Percentiles rank a stretch among this genome's conserved stretches.
Conservation (phyloP, 2,797 vertebrate species). For the Smutsia temminckii region DNA sequence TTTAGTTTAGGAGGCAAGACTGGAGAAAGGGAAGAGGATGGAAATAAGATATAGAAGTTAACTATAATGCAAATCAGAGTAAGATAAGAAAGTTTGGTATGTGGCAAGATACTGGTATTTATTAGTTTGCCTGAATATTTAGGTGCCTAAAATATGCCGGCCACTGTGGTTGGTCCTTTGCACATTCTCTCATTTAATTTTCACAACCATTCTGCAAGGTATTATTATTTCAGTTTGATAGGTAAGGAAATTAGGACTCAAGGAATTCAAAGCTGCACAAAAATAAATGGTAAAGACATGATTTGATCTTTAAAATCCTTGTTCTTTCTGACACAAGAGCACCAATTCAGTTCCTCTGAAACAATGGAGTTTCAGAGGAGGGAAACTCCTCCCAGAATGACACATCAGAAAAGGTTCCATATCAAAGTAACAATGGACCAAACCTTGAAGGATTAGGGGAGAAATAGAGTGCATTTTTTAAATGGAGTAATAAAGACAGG, state of each 20-base stretch:
- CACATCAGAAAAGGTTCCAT: neutral
- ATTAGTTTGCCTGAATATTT: neutral
- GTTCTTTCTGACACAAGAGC: neutral
- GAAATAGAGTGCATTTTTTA: neutral
- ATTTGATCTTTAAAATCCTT: neutral
- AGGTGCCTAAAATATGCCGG: neutral
- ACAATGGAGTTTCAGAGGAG: neutral
- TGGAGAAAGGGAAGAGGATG: neutral
- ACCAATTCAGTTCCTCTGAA: neutral
- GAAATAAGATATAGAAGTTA: constrained; percentile 19
- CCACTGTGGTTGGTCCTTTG: neutral
- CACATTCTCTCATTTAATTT: neutral
- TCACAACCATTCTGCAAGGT: neutral
- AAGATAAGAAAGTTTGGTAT: neutral
- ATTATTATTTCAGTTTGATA: constrained; percentile 34
- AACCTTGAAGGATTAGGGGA: neutral
- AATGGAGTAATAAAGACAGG: neutral
- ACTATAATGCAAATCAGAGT: neutral
- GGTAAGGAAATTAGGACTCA: neutral
- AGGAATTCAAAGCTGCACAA: neutral
- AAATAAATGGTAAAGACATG: neutral
- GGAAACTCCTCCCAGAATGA: neutral
- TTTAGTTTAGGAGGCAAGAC: neutral
- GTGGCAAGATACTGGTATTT: neutral
- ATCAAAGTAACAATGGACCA: neutral